Percentiles rank a stretch among this genome's conserved stretches.
phyloP scores from a whole-genome alignment of 1,140 invertebrate genomes.

The Lordiphosa stackelbergi region DNA sequence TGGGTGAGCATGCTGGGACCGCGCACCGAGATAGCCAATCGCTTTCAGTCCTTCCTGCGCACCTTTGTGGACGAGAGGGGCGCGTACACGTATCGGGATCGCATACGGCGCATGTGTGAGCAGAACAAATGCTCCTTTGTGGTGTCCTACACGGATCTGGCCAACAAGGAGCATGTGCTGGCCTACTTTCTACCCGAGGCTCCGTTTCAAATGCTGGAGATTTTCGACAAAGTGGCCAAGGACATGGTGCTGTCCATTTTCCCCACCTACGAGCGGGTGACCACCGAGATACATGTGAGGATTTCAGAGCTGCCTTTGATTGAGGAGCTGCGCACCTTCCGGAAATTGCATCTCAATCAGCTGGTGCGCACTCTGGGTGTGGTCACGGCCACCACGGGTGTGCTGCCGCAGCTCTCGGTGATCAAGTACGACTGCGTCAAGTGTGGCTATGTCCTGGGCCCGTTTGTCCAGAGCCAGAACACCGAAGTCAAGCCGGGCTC shows the following conservation, averaged over 20 bases:
- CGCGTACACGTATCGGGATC: conserved; percentile 93
- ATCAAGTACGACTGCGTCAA: conserved; percentile 99
- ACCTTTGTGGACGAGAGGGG: conserved; percentile 93
- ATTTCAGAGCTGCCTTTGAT: conserved; percentile 96
- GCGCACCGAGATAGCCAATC: conserved; percentile 95
- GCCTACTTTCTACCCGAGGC: conserved; percentile 98
- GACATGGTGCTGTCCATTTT: conserved; percentile 96
- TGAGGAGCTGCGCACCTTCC: conserved; percentile 96
- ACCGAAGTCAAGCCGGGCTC: conserved; percentile 96
- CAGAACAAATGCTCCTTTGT: conserved; percentile 93
- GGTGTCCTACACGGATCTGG: conserved; percentile 95
- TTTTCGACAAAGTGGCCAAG: conserved; percentile 97
- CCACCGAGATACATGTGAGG: conserved; percentile 94
- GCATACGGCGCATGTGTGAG: conserved; percentile 96
- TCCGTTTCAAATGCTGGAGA: conserved; percentile 95
- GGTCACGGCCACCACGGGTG: conserved; percentile 96
- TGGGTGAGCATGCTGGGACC: conserved; percentile 98
- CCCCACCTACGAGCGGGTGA: conserved; percentile 96
- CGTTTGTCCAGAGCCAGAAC: conserved; percentile 95
- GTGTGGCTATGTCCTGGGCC: conserved; percentile 96
- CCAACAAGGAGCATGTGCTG: conserved; percentile 92
- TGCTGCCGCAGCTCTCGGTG: conserved; percentile 95
- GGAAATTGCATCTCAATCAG: conserved; percentile 98
- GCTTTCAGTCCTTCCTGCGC: conserved; percentile 96
- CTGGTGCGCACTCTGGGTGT: conserved; percentile 95